Percentiles rank a stretch among this genome's conserved stretches.
These are phyloP conservation scores for Ptychodera flava DNA, from an alignment of 35 echinoderm and acorn worm genomes.

Conservation along the genomic window DNA sequence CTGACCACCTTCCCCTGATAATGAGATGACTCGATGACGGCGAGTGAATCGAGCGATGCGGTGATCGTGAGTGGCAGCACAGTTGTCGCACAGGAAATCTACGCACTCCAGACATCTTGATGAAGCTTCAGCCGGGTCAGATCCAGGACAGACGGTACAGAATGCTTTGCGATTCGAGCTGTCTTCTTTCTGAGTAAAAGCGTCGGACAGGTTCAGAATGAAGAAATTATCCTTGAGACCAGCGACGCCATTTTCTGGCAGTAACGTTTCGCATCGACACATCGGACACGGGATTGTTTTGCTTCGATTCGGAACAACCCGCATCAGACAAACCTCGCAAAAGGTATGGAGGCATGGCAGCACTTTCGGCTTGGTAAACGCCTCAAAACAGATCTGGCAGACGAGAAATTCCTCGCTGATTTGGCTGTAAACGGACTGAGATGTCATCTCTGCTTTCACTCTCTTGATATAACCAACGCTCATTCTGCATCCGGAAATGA, in stretches of 20 bases:
- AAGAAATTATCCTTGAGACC: constrained; percentile 96
- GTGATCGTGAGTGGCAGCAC: constrained; percentile 86
- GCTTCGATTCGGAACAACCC: constrained; percentile 61
- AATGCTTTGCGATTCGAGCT: constrained; percentile 70
- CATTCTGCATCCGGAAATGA: no score
- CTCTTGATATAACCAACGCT: background rate
- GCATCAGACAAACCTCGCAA: constrained; percentile 80
- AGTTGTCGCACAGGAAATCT: constrained; percentile 90
- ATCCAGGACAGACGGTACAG: constrained; percentile 89
- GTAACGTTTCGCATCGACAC: constrained; percentile 81
- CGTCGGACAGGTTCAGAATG: constrained; percentile 95
- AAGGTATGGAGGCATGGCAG: constrained; percentile 95
- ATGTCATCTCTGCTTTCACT: constrained; percentile 82
- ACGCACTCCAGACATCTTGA: constrained; percentile 92
- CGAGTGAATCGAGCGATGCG: constrained; percentile 87
- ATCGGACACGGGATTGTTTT: constrained; percentile 75
- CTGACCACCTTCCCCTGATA: constrained; percentile 26
- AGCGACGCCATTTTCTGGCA: constrained; percentile 88
- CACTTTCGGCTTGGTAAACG: constrained; percentile 95
- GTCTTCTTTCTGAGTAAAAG: constrained; percentile 87
- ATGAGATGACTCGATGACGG: constrained; percentile 81
- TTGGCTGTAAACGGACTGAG: constrained; percentile 91
- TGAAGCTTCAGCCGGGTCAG: constrained; percentile 49
- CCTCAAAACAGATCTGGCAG: constrained; percentile 96
- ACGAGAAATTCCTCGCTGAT: constrained; percentile 99